Base-by-base conservation (phyloP, 2,113 vertebrate species). In the Solea senegalensis region DNA sequence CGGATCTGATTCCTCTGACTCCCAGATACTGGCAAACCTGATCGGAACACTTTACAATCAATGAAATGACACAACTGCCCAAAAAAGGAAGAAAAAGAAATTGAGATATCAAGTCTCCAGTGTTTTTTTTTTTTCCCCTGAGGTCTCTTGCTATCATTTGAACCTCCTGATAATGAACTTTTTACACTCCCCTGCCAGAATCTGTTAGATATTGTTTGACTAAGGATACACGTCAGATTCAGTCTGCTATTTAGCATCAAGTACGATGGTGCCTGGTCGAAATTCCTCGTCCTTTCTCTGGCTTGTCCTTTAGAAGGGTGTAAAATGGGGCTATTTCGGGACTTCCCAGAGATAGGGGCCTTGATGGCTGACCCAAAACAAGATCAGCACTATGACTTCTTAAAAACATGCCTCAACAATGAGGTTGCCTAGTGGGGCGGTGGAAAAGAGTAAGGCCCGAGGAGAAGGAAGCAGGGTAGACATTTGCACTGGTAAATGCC, bases 341-440 rank as follows among this genome's bases (percentile, higher is more conserved):
- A 89, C 84, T 91, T 91, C 82, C 84, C 78, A 83, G 78, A 90
- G 87, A 93, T 91, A 91, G 83, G 50, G 39, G 69, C 76, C 80
- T 71, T 80, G 88, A 87, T 85, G 88, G 82, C 69, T 84, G 80
- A 86, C 88, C 78, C 75, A 88, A 89, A 90, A 84, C 87, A 87
- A 84, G 84, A 76, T 84, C 82, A 78, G 56, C 53, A 69, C 76
- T 86, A 78, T 79, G 73, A 74, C 77, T 71, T 80, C 78, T 89
- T 86, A 69, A 92, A 89, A 89, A 86, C 88, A 91, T 89, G 83
- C 85, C 77, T 91, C 55, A 82, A 93, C 92, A 92, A 92, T 90
- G 89, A 94, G 89, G 76, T 81, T 80, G 83, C 89, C 86, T 74
- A 86, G 74, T 39, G 53, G 57, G 63, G 50, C 75, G 62, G 41